phyloP scores from a whole-genome alignment of 2,797 vertebrate species.

The Trachops cirrhosus region DNA sequence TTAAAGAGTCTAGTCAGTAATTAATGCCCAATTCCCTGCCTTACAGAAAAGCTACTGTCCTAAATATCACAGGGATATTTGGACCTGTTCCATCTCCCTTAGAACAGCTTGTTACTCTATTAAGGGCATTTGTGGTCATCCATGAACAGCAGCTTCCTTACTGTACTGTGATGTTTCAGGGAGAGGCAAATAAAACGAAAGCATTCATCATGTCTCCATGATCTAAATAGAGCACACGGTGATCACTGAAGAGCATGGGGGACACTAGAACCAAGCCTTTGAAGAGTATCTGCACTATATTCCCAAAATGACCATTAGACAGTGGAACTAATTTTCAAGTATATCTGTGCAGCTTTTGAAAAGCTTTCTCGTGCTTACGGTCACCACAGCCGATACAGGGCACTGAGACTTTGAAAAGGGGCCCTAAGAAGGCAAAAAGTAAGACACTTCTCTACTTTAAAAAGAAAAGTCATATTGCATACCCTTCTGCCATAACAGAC shows the following conservation, averaged over 20 bases:
- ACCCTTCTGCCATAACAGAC: neutral
- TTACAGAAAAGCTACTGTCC: conserved; percentile 28
- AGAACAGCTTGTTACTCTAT: conserved; percentile 21
- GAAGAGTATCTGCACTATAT: neutral
- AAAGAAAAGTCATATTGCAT: neutral
- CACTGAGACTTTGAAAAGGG: neutral
- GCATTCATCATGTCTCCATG: neutral
- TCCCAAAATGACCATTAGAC: neutral
- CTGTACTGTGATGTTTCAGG: conserved; percentile 9
- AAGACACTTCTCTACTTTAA: neutral
- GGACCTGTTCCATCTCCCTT: neutral
- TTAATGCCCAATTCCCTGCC: neutral
- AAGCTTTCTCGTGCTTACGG: neutral
- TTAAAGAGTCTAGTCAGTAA: neutral
- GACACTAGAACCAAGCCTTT: neutral
- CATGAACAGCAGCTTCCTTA: conserved; percentile 44
- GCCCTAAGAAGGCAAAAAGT: neutral
- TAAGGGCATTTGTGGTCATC: conserved; percentile 5
- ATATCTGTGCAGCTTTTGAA: neutral
- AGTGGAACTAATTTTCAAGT: conserved; percentile 28
- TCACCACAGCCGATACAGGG: neutral
- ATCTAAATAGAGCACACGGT: neutral
- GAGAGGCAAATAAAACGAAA: conserved; percentile 25
- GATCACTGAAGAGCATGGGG: neutral
- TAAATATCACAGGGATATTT: neutral